phyloP scores from a whole-genome alignment of 1,140 invertebrate genomes.

The Atta texana region DNA sequence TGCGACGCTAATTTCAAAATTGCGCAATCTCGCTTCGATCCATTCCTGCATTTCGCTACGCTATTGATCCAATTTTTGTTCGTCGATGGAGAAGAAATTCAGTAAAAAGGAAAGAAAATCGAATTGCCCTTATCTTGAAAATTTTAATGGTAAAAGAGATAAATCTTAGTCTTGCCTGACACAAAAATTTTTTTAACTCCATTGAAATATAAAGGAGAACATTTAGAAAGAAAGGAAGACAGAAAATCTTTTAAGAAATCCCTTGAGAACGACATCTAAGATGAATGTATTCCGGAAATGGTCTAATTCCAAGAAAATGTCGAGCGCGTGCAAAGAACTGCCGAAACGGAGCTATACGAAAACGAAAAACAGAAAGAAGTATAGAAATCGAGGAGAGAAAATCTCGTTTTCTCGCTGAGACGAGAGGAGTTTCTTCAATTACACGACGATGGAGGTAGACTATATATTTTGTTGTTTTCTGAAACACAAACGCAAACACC shows the following conservation, averaged over 20 bases:
- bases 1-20: slow-evolving; percentile 12
- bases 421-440: not conserved
- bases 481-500: not conserved
- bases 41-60: not conserved
- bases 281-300: not conserved
- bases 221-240: not conserved
- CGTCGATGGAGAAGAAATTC: not conserved
- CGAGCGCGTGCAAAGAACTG: not conserved
- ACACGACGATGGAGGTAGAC: too few species aligned
- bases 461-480: not conserved
- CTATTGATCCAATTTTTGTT: slow-evolving; percentile 3
- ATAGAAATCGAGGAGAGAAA: not conserved
- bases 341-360: not conserved
- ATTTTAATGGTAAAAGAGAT: not conserved
- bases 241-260: not conserved
- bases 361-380: not conserved
- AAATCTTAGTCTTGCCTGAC: not conserved
- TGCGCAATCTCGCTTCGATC: not conserved
- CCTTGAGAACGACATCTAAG: not conserved
- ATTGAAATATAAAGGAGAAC: not conserved
- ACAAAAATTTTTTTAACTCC: not conserved
- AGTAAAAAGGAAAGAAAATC: not conserved
- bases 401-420: not conserved
- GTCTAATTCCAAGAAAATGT: not conserved
- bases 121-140: not conserved